A percentile compares a stretch with the other conserved stretches of the same genome.
phyloP scores from a whole-genome alignment of 2,888 invertebrate species.

The Luffia ferchaultella region DNA sequence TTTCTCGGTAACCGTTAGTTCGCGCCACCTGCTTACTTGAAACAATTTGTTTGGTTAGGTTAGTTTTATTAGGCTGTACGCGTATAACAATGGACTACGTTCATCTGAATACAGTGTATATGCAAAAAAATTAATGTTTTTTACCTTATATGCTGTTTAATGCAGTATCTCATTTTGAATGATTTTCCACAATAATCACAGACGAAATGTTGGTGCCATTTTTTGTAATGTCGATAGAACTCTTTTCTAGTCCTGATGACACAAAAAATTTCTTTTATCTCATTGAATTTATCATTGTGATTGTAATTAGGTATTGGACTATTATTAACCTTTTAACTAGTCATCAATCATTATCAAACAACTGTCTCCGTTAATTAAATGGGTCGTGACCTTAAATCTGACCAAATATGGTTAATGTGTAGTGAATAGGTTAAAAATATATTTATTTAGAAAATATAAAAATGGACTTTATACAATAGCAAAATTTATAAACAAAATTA shows the following conservation, averaged over 20 bases:
- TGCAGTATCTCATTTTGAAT: slow-evolving; percentile 35
- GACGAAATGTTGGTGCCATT: slow-evolving; percentile 27
- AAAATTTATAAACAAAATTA: too few species aligned
- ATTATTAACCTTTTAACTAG: not conserved
- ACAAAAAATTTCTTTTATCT: not conserved
- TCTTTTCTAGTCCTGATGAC: slow-evolving; percentile 23
- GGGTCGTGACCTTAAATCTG: not conserved
- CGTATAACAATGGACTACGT: not conserved
- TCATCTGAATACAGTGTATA: not conserved
- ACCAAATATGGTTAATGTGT: not conserved
- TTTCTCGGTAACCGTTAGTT: too few species aligned
- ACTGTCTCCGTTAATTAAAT: not conserved
- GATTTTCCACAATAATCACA: slow-evolving; percentile 30
- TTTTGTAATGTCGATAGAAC: slow-evolving; percentile 27
- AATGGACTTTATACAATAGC: too few species aligned
- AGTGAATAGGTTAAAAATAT: not conserved
- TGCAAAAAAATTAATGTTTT: not conserved
- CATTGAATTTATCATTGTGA: not conserved
- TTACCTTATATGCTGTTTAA: slow-evolving; percentile 31
- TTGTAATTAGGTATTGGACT: not conserved
- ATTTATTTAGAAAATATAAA: too few species aligned
- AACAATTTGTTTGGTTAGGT: too few species aligned
- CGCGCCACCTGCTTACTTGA: too few species aligned
- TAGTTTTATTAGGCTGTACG: too few species aligned
- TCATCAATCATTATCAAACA: not conserved